Evolutionary conservation across 2,113 vertebrate species (phyloP).

Genomic region (Isurus oxyrinchus): DNA sequence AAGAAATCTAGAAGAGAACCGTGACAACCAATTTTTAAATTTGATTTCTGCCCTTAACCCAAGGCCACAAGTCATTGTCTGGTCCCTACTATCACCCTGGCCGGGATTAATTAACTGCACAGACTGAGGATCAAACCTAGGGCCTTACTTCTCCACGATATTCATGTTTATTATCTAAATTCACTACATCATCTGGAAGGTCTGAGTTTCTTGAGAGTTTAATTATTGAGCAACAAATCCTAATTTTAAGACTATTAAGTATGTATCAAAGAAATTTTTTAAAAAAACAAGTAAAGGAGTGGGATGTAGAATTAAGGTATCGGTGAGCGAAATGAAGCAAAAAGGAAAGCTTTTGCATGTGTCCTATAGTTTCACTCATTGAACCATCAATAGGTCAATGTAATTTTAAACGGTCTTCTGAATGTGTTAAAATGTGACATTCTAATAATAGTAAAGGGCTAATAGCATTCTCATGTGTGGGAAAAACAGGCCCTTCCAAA

Average conservation of each 20-base stretch:
- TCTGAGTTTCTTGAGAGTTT: background rate
- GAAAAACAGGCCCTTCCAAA: background rate
- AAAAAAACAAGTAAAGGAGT: background rate
- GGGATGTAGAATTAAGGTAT: background rate
- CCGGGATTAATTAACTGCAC: background rate
- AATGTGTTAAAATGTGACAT: background rate
- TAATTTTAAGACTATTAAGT: background rate
- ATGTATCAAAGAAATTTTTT: background rate
- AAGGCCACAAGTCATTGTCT: background rate
- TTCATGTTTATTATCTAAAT: background rate
- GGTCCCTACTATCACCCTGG: background rate
- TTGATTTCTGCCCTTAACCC: background rate
- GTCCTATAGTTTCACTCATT: background rate
- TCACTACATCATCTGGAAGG: background rate
- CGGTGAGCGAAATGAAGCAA: background rate
- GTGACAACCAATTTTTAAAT: background rate
- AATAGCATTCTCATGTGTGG: background rate
- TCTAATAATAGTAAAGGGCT: background rate
- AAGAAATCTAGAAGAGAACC: background rate
- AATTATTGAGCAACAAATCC: background rate
- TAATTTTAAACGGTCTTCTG: background rate
- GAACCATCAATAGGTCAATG: background rate
- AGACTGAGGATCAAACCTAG: background rate
- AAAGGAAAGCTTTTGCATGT: background rate
- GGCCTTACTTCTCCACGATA: background rate